Percentiles rank a stretch among this genome's conserved stretches.
phyloP scores from a whole-genome alignment of 2,113 vertebrate species.

The Furnarius figulus region DNA sequence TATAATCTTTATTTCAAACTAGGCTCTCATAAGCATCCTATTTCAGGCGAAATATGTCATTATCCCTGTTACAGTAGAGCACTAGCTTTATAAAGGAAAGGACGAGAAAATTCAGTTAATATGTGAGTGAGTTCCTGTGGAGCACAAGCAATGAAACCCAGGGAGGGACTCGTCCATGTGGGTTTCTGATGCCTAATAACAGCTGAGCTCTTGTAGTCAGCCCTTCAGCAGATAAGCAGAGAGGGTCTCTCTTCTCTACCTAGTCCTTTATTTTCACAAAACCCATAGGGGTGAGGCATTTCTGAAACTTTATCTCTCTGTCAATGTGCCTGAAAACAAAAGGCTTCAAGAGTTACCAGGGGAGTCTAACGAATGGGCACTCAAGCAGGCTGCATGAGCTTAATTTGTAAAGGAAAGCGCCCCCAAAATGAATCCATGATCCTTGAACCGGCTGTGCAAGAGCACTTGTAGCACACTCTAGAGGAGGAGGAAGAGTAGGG shows the following conservation, averaged over 20 bases:
- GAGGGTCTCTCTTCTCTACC: background rate
- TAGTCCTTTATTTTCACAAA: constrained; percentile 11
- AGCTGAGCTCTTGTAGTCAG: background rate
- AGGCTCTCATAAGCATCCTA: background rate
- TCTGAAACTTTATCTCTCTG: constrained; percentile 9
- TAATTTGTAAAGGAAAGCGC: background rate
- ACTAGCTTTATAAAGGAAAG: background rate
- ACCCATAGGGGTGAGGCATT: background rate
- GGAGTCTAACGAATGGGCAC: background rate
- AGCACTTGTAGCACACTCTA: background rate
- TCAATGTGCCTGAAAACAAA: constrained; percentile 5
- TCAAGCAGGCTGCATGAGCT: background rate
- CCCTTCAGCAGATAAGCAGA: background rate
- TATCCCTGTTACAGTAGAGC: constrained; percentile 13
- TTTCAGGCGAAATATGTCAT: background rate
- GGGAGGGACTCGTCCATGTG: background rate
- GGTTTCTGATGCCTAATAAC: constrained; percentile 17
- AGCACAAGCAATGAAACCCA: constrained; percentile 20
- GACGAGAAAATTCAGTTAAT: constrained; percentile 1
- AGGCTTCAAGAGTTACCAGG: background rate
- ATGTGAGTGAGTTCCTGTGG: background rate
- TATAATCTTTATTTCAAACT: constrained; percentile 12
- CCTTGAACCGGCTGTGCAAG: background rate
- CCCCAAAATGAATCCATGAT: background rate
- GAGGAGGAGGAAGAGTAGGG: background rate